Base-by-base conservation (phyloP, 1,140 invertebrate genomes). In the Cherax quadricarinatus region DNA sequence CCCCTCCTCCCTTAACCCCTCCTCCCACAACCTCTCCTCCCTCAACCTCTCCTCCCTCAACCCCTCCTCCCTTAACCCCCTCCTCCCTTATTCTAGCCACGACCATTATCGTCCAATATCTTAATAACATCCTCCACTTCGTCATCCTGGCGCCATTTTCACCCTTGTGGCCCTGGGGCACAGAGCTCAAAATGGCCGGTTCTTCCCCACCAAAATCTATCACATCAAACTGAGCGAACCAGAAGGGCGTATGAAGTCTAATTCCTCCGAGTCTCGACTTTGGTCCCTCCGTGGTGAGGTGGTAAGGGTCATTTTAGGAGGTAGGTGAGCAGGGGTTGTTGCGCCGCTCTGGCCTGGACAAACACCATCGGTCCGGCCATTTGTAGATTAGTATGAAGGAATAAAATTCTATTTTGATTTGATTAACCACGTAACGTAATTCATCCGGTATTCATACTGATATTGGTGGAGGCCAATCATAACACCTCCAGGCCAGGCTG, bases 401-500 rank as follows among this genome's bases (percentile, higher is more conserved):
- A 87, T 91, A 91, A 91, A 91, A 91, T 84, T 91, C 84, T 91
- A 87, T 91, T 91, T 91, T 91, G 90, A 91, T 91, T 91, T 91
- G 90, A 91, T 91, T 91, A 91, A 91, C 90, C 90, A 80, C 84
- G 84, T 91, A 87, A 91, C 84, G 57, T 82, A 66, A 91, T 87
- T 91, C 84, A 87, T 91, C 73, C 49, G 84, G 60, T 87, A 91
- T 91, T 91, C 89, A 91, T 91, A 91, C 79, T 86, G 70, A 80
- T 91, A 86, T 91, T 86, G 82, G 84, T 90, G 66, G 82, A 12
- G 53, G 41, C 75, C 86, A 88, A 88, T 89, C 79, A 82, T 89
- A 82, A 62, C 87, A 57, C 87, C 87, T 81, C 87, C 24, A 48
- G 87, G 41, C 18, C 60, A n/a, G 18, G 51, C 75, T 60, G 41